Conservation (phyloP, 2,888 invertebrate species). For the Scaptomyza flava region DNA sequence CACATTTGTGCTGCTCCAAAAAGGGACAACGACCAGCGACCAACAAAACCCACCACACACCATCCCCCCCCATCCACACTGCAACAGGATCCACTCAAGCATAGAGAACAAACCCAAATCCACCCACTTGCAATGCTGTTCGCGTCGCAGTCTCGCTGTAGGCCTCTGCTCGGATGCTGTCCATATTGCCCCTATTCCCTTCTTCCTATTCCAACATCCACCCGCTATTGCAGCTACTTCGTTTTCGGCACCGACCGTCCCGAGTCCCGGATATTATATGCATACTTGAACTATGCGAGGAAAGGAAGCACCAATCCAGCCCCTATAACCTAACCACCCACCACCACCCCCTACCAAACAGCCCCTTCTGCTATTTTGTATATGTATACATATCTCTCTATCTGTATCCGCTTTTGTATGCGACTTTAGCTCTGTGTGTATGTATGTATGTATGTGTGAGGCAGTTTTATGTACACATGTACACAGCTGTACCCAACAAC, state of each 20-base stretch:
- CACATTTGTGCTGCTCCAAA: slow-evolving; percentile 69
- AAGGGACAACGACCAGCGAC: slow-evolving; percentile 46
- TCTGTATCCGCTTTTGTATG: slow-evolving; percentile 74
- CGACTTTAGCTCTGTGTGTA: slow-evolving; percentile 43
- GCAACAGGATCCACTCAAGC: slow-evolving; percentile 64
- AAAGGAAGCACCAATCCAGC: slow-evolving; percentile 50
- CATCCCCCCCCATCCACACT: neutral
- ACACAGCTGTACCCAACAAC: slow-evolving; percentile 66
- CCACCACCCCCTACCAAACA: neutral
- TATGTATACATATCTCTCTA: slow-evolving; percentile 33
- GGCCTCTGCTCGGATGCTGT: slow-evolving; percentile 14
- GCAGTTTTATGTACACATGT: slow-evolving; percentile 66
- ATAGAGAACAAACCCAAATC: slow-evolving; percentile 27
- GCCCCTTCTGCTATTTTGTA: slow-evolving; percentile 45
- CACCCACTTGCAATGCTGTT: slow-evolving; percentile 34
- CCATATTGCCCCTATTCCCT: no score
- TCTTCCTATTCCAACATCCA: neutral
- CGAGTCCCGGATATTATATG: slow-evolving; percentile 77
- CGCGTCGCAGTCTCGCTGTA: slow-evolving; percentile 25
- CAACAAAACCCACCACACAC: slow-evolving; percentile 1
- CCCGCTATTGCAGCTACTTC: slow-evolving; percentile 54
- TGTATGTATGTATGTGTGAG: slow-evolving; percentile 30
- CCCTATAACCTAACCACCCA: neutral
- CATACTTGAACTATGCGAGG: slow-evolving; percentile 78
- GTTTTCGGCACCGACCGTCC: slow-evolving; percentile 67